Base-by-base conservation (phyloP, 2,888 invertebrate genomes). In the Atherix ibis region DNA sequence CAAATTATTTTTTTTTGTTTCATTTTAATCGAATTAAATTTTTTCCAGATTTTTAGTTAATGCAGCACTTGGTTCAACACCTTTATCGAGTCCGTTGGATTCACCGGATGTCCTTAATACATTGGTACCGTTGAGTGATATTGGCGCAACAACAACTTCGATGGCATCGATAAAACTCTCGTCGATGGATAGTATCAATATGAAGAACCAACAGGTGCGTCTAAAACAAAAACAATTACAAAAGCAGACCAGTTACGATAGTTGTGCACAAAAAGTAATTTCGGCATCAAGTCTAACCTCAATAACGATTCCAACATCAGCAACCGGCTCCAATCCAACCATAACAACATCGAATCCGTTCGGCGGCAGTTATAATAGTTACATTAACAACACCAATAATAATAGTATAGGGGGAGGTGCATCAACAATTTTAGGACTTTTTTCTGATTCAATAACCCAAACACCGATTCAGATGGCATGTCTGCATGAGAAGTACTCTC, bases 1-100 rank as follows among this genome's bases (percentile, higher is more conserved):
- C n/a, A n/a, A n/a, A n/a, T n/a, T n/a, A n/a, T n/a, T n/a, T n/a
- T n/a, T n/a, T n/a, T n/a, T n/a, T n/a, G n/a, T n/a, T n/a, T n/a
- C n/a, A n/a, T n/a, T n/a, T n/a, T n/a, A n/a, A n/a, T n/a, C n/a
- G n/a, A n/a, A n/a, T n/a, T n/a, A n/a, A n/a, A n/a, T n/a, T n/a
- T n/a, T n/a, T n/a, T n/a, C n/a, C n/a, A 84, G 85, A 66, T 81
- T 80, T 61, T 75, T 82, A 50, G 76, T 83, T 38, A 84, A 83
- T 62, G 78, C 81, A 46, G 80, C 79, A 53, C 68, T 76, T 45
- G 83, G 82, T 32, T 71, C 72, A 43, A 81, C 82, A 33, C 76
- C 82, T 4, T 66, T 79, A 38, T 81, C 80, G 44, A 83, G 82
- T 41, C 84, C 85, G n/a, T 63, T 83, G 54, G 84, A 85, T 57